phyloP scores from a whole-genome alignment of 2,113 vertebrate species.

The Stercorarius parasiticus region DNA sequence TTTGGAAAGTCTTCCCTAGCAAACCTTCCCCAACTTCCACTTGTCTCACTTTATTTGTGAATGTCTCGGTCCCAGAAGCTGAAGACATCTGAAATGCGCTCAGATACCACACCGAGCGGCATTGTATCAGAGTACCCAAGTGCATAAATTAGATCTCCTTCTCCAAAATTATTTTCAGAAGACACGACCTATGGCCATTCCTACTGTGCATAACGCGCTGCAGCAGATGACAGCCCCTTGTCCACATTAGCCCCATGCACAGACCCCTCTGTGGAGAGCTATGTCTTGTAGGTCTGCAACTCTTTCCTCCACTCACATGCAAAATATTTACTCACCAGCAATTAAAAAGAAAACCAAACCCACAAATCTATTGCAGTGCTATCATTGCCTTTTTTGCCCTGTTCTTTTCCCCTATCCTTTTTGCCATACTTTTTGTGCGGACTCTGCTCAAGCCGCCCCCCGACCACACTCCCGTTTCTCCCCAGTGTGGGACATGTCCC shows the following conservation, averaged over 20 bases:
- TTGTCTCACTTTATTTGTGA: slow-evolving; percentile 18
- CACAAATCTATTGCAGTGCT: neutral
- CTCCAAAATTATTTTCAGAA: neutral
- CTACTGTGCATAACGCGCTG: neutral
- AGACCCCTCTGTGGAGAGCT: neutral
- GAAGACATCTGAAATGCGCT: neutral
- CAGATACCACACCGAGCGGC: neutral
- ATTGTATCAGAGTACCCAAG: neutral
- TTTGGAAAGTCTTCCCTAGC: slow-evolving; percentile 7
- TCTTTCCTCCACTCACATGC: neutral
- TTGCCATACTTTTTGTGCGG: neutral
- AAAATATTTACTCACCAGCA: neutral
- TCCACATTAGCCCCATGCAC: neutral
- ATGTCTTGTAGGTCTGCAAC: neutral
- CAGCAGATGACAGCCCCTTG: neutral
- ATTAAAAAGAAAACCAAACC: neutral
- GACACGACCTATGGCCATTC: neutral
- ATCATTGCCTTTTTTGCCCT: neutral
- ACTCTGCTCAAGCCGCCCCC: neutral
- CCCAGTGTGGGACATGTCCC: neutral
- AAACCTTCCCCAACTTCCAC: neutral
- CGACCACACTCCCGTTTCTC: neutral
- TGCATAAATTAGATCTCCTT: neutral
- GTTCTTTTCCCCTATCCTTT: neutral
- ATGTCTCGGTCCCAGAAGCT: neutral